phyloP scores from a whole-genome alignment of 2,113 vertebrate species.

The Oncorhynchus nerka region DNA sequence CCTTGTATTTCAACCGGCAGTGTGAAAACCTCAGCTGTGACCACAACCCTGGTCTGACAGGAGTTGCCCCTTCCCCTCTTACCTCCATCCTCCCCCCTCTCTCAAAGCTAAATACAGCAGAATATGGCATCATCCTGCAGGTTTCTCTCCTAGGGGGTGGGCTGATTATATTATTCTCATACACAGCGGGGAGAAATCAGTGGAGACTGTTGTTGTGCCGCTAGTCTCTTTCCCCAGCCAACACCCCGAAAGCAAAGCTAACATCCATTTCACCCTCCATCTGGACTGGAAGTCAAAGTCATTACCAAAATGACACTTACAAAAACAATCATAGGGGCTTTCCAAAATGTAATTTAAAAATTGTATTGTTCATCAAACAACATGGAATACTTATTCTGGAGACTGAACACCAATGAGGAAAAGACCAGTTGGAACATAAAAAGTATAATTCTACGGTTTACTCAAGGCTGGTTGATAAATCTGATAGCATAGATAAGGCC shows the following conservation, averaged over 20 bases:
- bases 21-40: conserved; percentile 7
- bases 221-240: conserved; percentile 19
- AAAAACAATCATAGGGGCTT: neutral
- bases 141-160: conserved; percentile 37
- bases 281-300: neutral
- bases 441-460: neutral
- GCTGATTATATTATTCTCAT: conserved; percentile 66
- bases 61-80: neutral
- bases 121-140: conserved; percentile 25
- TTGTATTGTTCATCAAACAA: neutral
- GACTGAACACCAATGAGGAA: neutral
- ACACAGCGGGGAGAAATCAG: conserved; percentile 59
- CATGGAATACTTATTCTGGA: neutral
- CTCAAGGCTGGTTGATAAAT: conserved; percentile 11
- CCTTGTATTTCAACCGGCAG: conserved; percentile 35
- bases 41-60: conserved; percentile 4
- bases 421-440: neutral
- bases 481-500: conserved; percentile 3
- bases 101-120: neutral
- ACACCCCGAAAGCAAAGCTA: conserved; percentile 49
- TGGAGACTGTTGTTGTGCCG: conserved; percentile 66
- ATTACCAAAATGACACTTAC: neutral
- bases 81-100: conserved; percentile 6
- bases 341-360: neutral
- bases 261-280: conserved; percentile 18